A percentile compares a stretch with the other conserved stretches of the same genome.
Conservation (phyloP, 2,888 invertebrate species). For the Drosophila niveifrons region DNA sequence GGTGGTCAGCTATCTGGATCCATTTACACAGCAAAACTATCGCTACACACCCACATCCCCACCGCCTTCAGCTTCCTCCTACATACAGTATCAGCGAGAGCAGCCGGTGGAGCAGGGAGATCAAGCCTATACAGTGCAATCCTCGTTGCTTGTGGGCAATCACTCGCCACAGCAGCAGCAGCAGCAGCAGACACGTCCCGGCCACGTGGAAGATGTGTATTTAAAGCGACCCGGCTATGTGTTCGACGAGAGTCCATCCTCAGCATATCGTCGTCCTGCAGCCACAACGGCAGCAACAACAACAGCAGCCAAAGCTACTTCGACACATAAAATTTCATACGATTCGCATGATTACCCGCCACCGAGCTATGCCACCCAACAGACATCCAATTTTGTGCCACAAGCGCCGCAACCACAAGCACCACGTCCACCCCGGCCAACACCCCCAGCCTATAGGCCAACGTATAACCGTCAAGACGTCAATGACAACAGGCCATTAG, state of each 20-base stretch:
- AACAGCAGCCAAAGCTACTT: constrained; percentile 11
- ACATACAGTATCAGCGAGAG: constrained; percentile 62
- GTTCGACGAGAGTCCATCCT: constrained; percentile 74
- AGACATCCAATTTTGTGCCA: constrained; percentile 72
- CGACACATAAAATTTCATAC: constrained; percentile 79
- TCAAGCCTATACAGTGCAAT: constrained; percentile 83
- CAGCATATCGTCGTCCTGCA: constrained; percentile 60
- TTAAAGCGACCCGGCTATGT: constrained; percentile 79
- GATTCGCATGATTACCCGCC: constrained; percentile 84
- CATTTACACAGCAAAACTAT: constrained; percentile 79
- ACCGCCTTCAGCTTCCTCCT: constrained; percentile 31
- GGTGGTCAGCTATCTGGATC: constrained; percentile 80
- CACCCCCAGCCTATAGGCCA: constrained; percentile 46
- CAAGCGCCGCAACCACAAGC: constrained; percentile 27
- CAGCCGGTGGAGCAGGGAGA: constrained; percentile 50
- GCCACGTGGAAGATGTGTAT: constrained; percentile 53
- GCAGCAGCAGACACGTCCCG: constrained; percentile 21
- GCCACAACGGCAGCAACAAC: constrained; percentile 42
- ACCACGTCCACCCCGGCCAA: constrained; percentile 9
- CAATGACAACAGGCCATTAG: constrained; percentile 61
- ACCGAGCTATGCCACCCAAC: constrained; percentile 77
- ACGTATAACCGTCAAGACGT: constrained; percentile 72
- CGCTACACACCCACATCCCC: constrained; percentile 59
- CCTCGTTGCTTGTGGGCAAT: constrained; percentile 73
- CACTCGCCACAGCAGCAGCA: constrained; percentile 39